A percentile compares a stretch with the other conserved stretches of the same genome.
Conservation (phyloP, 2,888 invertebrate genomes). For the Leptopilina drosophilae region DNA sequence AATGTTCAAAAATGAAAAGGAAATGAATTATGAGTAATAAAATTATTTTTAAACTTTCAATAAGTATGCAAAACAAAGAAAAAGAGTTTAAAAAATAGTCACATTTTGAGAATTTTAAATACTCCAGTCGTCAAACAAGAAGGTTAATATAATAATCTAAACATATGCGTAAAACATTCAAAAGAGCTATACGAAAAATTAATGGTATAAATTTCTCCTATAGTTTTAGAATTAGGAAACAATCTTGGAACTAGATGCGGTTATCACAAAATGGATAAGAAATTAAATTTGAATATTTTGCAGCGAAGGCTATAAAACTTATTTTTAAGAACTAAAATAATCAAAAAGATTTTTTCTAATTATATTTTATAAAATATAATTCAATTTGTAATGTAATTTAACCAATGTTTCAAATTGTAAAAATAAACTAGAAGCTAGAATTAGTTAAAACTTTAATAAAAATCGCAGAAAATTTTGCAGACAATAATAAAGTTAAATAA, state of each 20-base stretch:
- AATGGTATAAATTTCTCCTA: constrained; percentile 2
- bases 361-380: neutral
- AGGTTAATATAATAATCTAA: neutral
- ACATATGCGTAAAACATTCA: constrained; percentile 12
- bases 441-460: neutral
- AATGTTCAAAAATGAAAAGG: constrained; percentile 55
- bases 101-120: neutral
- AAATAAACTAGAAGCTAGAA: neutral
- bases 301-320: no score
- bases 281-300: no score
- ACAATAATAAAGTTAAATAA: constrained; percentile 49
- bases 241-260: constrained; percentile 26
- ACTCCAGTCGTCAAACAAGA: neutral
- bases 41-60: neutral
- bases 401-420: constrained; percentile 4
- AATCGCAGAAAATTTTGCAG: constrained; percentile 36
- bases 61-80: neutral
- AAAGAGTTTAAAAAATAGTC: neutral
- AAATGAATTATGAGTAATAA: neutral
- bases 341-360: neutral
- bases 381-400: neutral
- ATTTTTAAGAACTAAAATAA: no score
- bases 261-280: neutral
- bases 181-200: constrained; percentile 1
- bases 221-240: neutral